Conservation (phyloP, 2,113 vertebrate species). For the Cairina moschata region DNA sequence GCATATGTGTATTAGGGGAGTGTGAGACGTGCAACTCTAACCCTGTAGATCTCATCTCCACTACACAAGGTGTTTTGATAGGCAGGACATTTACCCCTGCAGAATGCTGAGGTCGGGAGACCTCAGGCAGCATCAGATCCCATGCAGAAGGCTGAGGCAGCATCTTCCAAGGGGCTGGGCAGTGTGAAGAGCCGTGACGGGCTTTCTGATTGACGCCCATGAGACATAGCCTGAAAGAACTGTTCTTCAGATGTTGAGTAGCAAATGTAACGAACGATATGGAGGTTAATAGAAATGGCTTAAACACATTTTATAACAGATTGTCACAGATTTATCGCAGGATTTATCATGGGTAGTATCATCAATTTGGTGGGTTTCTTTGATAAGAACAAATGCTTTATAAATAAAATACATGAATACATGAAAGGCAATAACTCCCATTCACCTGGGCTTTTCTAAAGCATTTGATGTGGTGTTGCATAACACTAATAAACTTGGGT, state of each 20-base stretch:
- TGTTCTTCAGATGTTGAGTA: not conserved
- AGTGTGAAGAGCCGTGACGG: not conserved
- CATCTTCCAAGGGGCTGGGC: not conserved
- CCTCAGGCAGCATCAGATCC: no score
- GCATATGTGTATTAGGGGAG: no score
- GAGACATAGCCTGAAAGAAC: not conserved
- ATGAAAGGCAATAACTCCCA: not conserved
- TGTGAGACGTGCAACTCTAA: not conserved
- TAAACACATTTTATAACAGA: not conserved
- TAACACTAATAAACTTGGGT: not conserved
- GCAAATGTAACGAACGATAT: not conserved
- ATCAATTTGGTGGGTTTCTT: not conserved
- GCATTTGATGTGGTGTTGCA: not conserved
- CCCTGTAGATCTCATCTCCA: not conserved
- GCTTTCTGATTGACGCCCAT: not conserved
- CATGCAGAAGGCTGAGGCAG: not conserved
- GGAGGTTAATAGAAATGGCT: not conserved
- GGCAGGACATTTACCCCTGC: not conserved
- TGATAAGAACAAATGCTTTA: not conserved
- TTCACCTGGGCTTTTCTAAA: not conserved
- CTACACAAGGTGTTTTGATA: rapidly evolving
- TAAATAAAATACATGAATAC: not conserved
- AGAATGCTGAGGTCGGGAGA: not conserved
- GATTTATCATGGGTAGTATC: not conserved
- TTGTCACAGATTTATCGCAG: not conserved